Evolutionary conservation across 2,797 vertebrate species (phyloP), one percentile per base, ranked within the genome.

Genomic region (Catostomus latipinnis): DNA sequence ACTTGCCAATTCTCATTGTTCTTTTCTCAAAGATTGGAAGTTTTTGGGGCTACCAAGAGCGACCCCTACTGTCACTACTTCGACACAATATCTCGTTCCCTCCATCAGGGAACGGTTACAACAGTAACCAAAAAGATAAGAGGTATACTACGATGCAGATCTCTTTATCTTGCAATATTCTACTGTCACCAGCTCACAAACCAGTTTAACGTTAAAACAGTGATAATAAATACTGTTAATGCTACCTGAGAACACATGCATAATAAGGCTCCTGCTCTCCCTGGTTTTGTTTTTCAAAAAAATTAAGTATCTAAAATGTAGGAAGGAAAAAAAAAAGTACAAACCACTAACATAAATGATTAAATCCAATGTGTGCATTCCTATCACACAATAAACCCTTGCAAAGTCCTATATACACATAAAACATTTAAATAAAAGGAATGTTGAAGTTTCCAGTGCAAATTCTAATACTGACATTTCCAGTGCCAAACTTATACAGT

Each of bases 201-300:
- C 63, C 9, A 71, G 66, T 77, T 74, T 34, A 46, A 68, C n/a
- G 18, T 57, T 65, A 34, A 52, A 69, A 83, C 72, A 74, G 76
- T 67, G 61, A 78, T 58, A 34, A 67, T 45, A 57, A 63, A 57
- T 46, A 50, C 43, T 82, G 60, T 43, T 16, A 58, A 49, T 16
- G 56, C 74, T 78, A 82, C 85, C 85, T 86, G 85, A 84, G 85
- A 78, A 78, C 61, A 76, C 46, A 69, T 69, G 62, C 58, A 57
- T 34, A 22, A 22, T 60, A 60, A 50, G 57, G 70, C 53, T 52
- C 8, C 54, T 67, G 13, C 54, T 82, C 13, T 50, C 45, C 7
- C 10, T 68, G 48, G 16, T 18, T 18, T 18, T 18, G 1, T 18
- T 18, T 57, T 60, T 8, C 22, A 22, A 22, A 22, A 65, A 8